Base-by-base conservation (phyloP, 2,888 invertebrate species). In the Metellina segmentata region DNA sequence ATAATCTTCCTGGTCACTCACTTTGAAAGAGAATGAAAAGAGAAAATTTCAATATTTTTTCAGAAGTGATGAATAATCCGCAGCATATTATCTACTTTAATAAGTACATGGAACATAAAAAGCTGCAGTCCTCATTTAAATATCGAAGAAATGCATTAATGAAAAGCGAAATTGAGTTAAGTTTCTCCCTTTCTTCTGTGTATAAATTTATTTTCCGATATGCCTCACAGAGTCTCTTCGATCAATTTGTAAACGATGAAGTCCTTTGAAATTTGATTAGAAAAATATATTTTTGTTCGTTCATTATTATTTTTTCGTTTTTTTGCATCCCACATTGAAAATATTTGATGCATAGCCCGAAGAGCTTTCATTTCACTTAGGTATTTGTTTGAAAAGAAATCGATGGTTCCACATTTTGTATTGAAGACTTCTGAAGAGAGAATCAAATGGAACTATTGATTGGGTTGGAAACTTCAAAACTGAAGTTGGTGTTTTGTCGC, bases 131-230 rank as follows among this genome's bases (percentile, higher is more conserved):
- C 81, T 87, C 87, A 79, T 81, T 87, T 87, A 87, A 87, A 87
- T 87, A 87, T 87, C 79, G 81, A 87, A 79, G 81, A 87, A 87
- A 78, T 78, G 71, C 79, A 72, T 87, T 87, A 87, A 87, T 81
- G 81, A 87, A 87, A 87, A 87, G 79, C 52, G 6, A 87, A 87
- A 87, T 87, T 71, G 79, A 70, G 87, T 87, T 87, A 87, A 69
- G 79, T 72, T 81, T 78, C 69, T 48, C 48, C 20, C 74, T 87
- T 81, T 87, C 48, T 51, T 51, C 13, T n/a, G 16, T 7, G n/a
- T 74, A 61, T 83, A 83, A 53, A 86, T 78, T 79, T 87, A 81
- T 78, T 86, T 70, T 82, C 81, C 83, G 48, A 85, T 85, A 85
- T 85, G 74, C 81, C 34, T 87, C 79, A 19, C 81, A n/a, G 52